Evolutionary conservation across 2,797 vertebrate genomes (phyloP), one percentile per base, ranked within the genome.

Genomic region (Cygnus olor): DNA sequence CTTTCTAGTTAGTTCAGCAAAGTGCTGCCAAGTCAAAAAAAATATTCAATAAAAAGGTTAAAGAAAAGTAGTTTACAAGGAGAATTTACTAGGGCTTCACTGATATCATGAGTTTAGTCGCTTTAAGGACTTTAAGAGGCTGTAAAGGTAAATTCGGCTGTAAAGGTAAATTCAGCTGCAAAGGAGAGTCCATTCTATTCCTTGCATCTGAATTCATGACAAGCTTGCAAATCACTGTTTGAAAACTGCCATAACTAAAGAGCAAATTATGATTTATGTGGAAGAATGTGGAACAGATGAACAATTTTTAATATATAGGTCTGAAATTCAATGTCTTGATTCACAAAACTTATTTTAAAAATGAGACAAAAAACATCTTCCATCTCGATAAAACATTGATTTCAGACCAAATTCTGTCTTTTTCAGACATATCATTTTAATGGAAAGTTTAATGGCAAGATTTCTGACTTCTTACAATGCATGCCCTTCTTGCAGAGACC

Each of bases 201-300:
- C 61, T 79, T 61, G 10, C 28, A 19, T 53, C 40, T 85, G 54
- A 81, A 71, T 57, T 79, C 10, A 74, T 53, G 63, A 1, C 4
- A 72, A 57, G 4, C 7, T 36, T 68, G 28, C 65, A 61, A 36
- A 83, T 27, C 34, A 40, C 7, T 66, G 45, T 79, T 81, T 83
- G 57, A 91, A 94, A 91, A 83, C 18, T 80, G 24, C 34, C 53
- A 78, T 71, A 91, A 61, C 69, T 78, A 80, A 86, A 57, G 11
- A 74, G 11, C 7, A 92, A 95, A 94, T 79, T 84, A 61, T 84
- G 80, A 88, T 90, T 86, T 83, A 79, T 42, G 11, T 56, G 49
- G 49, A 88, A 90, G 24, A 42, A 74, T 71, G 61, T 84, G 25
- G 44, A 86, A 84, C 4, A 71, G n/a, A 61, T 28, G 28, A 91